phyloP scores from a whole-genome alignment of 2,888 invertebrate genomes.

The Cabera pusaria region DNA sequence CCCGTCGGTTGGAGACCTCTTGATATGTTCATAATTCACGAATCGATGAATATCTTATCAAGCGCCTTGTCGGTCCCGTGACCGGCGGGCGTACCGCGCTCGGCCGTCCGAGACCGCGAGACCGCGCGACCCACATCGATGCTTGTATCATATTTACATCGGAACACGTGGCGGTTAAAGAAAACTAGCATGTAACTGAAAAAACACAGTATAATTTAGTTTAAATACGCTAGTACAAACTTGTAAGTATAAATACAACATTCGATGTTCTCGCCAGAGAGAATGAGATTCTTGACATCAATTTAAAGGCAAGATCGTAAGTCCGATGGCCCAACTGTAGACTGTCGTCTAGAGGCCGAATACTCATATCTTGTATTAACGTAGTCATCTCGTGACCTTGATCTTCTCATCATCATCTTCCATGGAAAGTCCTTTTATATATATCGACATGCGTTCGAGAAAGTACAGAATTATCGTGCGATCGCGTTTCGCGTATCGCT shows the following conservation, averaged over 20 bases:
- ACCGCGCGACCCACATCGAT: neutral
- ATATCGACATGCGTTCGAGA: constrained; percentile 27
- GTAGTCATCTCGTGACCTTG: constrained; percentile 27
- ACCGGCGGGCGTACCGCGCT: no score
- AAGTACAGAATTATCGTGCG: constrained; percentile 34
- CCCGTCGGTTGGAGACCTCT: no score
- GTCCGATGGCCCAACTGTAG: constrained; percentile 28
- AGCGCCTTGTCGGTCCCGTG: no score
- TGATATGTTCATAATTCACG: no score
- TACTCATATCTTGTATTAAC: constrained; percentile 27
- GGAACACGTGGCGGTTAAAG: constrained; percentile 23
- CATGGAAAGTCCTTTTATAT: constrained; percentile 32
- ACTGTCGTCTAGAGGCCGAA: constrained; percentile 26
- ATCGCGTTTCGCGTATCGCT: constrained; percentile 31
- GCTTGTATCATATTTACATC: constrained; percentile 1
- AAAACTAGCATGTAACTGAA: constrained; percentile 30
- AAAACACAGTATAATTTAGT: constrained; percentile 35
- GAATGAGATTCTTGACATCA: constrained; percentile 37
- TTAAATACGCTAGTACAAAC: constrained; percentile 32
- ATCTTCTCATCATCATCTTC: constrained; percentile 26
- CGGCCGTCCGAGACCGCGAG: no score
- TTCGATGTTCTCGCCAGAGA: constrained; percentile 35
- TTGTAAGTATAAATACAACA: constrained; percentile 32
- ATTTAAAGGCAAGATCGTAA: constrained; percentile 37
- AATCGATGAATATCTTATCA: no score